phyloP scores from a whole-genome alignment of 2,888 invertebrate genomes.

The Macropis europaea region DNA sequence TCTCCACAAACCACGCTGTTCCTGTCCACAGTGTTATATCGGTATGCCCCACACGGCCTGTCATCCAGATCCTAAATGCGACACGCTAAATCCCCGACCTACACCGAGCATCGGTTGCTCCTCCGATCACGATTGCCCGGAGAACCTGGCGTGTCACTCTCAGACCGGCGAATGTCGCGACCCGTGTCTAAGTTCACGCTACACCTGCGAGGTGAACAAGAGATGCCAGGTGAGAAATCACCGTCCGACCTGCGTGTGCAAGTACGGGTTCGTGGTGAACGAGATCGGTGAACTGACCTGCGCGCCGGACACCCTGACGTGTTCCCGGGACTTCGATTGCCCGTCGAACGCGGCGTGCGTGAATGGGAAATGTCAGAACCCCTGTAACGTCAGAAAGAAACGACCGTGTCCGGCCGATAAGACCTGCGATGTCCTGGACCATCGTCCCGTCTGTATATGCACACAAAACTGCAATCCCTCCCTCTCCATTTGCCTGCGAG shows the following conservation, averaged over 20 bases:
- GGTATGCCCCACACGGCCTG: constrained; percentile 91
- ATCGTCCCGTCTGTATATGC: constrained; percentile 92
- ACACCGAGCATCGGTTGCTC: constrained; percentile 84
- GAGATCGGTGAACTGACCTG: constrained; percentile 93
- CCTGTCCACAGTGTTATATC: constrained; percentile 93
- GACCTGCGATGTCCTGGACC: constrained; percentile 93
- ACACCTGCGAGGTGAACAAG: constrained; percentile 90
- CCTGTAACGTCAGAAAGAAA: constrained; percentile 84
- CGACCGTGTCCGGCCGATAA: constrained; percentile 89
- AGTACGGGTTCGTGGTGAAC: constrained; percentile 92
- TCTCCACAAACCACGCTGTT: constrained; percentile 91
- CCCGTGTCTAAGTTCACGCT: constrained; percentile 86
- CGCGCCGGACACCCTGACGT: constrained; percentile 90
- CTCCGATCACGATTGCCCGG: constrained; percentile 87
- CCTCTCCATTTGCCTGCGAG: constrained; percentile 92
- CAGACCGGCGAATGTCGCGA: constrained; percentile 88
- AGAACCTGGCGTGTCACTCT: constrained; percentile 87
- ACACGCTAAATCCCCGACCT: constrained; percentile 83
- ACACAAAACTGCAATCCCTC: constrained; percentile 92
- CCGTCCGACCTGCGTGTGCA: constrained; percentile 92
- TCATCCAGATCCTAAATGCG: constrained; percentile 89
- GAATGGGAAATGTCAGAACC: constrained; percentile 91
- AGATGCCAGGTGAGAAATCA: constrained; percentile 94
- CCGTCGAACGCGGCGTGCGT: constrained; percentile 92
- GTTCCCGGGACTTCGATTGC: constrained; percentile 90